Evolutionary conservation across 1,140 invertebrate species (phyloP).

Genomic region (Euwallacea similis): DNA sequence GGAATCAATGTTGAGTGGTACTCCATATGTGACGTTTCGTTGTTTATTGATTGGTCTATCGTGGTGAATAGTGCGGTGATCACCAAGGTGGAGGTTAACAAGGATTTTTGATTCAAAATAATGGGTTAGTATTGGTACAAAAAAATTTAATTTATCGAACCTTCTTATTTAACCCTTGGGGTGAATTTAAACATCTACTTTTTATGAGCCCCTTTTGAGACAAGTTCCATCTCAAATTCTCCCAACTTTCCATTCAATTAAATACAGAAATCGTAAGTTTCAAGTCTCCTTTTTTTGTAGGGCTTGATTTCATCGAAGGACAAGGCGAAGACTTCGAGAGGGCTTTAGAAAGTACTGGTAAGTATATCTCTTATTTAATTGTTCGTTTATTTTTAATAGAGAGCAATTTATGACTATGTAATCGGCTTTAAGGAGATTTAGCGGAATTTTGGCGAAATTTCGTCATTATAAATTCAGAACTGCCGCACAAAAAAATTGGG

Average conservation of each 20-base stretch:
- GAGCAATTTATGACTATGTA: background rate
- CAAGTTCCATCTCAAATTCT: background rate
- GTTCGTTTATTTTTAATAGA: background rate
- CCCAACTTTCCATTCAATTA: background rate
- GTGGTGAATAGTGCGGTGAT: background rate
- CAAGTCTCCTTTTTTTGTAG: constrained; percentile 48
- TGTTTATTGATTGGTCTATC: background rate
- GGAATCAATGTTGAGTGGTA: constrained; percentile 22
- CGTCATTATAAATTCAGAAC: no score
- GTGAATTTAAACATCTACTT: background rate
- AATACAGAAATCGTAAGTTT: background rate
- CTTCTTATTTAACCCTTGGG: no score
- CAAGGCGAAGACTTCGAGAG: constrained; percentile 72
- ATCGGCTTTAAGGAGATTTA: no score
- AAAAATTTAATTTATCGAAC: no score
- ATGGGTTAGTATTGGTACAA: constrained; percentile 38
- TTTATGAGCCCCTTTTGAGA: background rate
- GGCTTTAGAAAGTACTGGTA: constrained; percentile 69
- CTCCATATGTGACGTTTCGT: constrained; percentile 4
- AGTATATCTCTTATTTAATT: constrained; percentile 25
- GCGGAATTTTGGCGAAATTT: no score
- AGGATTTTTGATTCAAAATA: constrained; percentile 12
- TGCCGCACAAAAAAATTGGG: no score
- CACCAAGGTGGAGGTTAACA: background rate
- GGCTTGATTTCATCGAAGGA: constrained; percentile 69